Evolutionary conservation across 2,888 invertebrate genomes (phyloP), one percentile per base, ranked within the genome.

Genomic region (Drosophila kambysellisi): DNA sequence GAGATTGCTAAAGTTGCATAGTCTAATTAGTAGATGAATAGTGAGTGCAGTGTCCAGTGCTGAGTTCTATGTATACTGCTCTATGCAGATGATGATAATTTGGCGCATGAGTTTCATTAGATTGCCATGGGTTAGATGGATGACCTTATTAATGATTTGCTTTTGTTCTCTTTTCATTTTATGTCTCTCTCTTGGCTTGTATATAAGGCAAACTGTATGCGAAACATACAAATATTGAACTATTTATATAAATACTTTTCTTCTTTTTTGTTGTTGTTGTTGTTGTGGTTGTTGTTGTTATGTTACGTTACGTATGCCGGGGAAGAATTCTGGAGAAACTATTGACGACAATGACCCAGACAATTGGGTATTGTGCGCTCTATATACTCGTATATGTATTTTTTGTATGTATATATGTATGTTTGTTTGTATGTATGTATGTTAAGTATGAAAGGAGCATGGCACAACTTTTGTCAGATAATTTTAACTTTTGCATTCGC

Each of bases 141-240:
- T 88, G 81, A 76, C 25, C 78, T 73, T 76, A 70, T 70, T 76
- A 70, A 80, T 72, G 69, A 62, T 74, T 66, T 51, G 37, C 50
- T 63, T 70, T 53, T 65, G 32, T 54, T 63, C 51, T 48, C 29
- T 59, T 53, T 77, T 54, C 15, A 59, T 66, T 54, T 59, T 57
- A 60, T 53, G 67, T 63, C 58, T 82, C 57, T 82, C 78, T 81
- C 69, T 64, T 69, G 68, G 72, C 76, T 80, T 89, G 88, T 88
- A 88, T 88, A 88, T 88, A 88, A 88, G 87, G 87, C 87, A 89
- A 88, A 88, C 85, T 82, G 83, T 82, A 75, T 82, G 73, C 77
- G 83, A 81, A 76, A 73, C 81, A 83, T 85, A 89, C 86, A 79
- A 82, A 88, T 89, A 83, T 88, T 81, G 81, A 83, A 79, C 88